Evolutionary conservation across 2,113 vertebrate species (phyloP).

Genomic region (Fregetta grallaria): DNA sequence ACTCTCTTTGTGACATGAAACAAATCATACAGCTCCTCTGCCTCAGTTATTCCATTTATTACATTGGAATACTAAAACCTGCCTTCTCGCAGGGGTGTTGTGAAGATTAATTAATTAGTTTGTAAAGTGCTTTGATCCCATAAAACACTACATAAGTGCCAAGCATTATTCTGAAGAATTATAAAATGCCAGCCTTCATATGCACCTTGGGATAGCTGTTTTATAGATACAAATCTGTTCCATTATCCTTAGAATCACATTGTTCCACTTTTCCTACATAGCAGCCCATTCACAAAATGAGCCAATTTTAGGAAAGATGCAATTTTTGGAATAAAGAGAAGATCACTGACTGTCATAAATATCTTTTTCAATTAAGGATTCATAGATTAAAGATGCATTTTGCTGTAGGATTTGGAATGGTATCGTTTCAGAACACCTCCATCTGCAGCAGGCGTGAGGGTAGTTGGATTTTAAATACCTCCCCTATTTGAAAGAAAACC

Average conservation of each 20-base stretch:
- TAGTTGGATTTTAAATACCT: not conserved
- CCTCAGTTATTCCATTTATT: not conserved
- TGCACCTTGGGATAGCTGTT: not conserved
- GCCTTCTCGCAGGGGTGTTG: not conserved
- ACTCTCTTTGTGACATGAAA: not conserved
- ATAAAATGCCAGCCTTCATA: not conserved
- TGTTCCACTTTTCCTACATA: not conserved
- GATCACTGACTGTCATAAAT: not conserved
- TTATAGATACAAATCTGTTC: not conserved
- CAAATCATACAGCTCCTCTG: not conserved
- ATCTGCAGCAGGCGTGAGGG: not conserved
- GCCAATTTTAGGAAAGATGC: not conserved
- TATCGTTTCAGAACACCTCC: not conserved
- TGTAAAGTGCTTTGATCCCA: constrained; percentile 3
- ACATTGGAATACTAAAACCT: not conserved
- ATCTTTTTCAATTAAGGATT: not conserved
- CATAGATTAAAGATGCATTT: not conserved
- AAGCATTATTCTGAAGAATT: constrained; percentile 25
- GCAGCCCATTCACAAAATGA: not conserved
- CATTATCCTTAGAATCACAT: not conserved
- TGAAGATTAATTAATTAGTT: constrained; percentile 46
- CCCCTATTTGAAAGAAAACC: not conserved
- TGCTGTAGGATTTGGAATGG: not conserved
- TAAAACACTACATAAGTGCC: not conserved
- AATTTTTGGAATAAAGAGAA: not conserved